Evolutionary conservation across 2,797 vertebrate species (phyloP).

Genomic region (Micrastur ruficollis): DNA sequence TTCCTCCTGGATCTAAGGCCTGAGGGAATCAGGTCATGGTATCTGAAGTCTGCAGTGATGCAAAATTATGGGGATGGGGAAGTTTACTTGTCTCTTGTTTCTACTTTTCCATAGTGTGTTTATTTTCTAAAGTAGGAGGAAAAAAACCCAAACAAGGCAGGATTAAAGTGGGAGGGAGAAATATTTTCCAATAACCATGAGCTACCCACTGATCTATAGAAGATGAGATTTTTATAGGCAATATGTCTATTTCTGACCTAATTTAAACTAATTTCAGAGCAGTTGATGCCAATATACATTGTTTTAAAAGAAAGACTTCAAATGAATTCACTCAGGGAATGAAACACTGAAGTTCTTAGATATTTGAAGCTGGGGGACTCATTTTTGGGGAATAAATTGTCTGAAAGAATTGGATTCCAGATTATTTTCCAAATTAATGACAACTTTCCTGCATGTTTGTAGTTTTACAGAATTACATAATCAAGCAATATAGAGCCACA

Average conservation of each 20-base stretch:
- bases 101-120: background rate
- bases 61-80: background rate
- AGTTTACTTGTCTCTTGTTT: background rate
- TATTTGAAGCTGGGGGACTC: slow-evolving; percentile 2
- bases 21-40: background rate
- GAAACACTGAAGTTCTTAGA: background rate
- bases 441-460: background rate
- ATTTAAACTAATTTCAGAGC: slow-evolving; percentile 20
- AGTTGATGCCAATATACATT: background rate
- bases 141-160: background rate
- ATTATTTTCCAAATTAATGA: slow-evolving; percentile 28
- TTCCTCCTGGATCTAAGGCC: background rate
- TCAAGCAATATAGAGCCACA: background rate
- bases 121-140: background rate
- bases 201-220: background rate
- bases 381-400: background rate
- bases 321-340: background rate
- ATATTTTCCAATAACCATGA: background rate
- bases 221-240: slow-evolving; percentile 8
- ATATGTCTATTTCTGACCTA: slow-evolving; percentile 1
- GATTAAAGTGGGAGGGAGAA: background rate
- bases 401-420: background rate
- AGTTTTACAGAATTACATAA: background rate
- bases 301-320: background rate
- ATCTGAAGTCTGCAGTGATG: background rate